Conservation (phyloP, 2,888 invertebrate genomes). For the Monoplex corrugatus region DNA sequence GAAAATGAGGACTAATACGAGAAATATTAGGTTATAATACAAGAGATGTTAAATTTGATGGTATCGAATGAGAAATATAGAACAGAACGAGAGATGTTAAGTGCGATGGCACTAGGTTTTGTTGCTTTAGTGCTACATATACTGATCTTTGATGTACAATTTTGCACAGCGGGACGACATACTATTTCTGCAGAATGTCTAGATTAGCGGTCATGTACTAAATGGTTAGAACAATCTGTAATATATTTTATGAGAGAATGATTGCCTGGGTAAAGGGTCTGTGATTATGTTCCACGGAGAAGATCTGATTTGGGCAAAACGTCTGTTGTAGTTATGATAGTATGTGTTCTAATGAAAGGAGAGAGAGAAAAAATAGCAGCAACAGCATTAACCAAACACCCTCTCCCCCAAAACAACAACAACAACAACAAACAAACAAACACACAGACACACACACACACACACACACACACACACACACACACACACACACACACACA, state of each 20-base stretch:
- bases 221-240: conserved; percentile 7
- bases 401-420: too few relatives aligned
- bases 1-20: conserved; percentile 10
- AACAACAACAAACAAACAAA: too few relatives aligned
- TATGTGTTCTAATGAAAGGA: too few relatives aligned
- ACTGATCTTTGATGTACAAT: not conserved
- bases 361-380: too few relatives aligned
- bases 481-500: conserved; percentile 25
- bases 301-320: not conserved
- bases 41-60: too few relatives aligned
- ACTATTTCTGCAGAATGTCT: not conserved
- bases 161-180: conserved; percentile 12
- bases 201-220: not conserved
- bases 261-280: not conserved
- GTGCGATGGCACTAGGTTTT: too few relatives aligned
- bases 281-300: too few relatives aligned
- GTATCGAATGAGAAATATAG: too few relatives aligned
- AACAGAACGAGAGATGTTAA: too few relatives aligned
- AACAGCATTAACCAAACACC: too few relatives aligned
- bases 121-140: not conserved
- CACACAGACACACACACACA: not conserved
- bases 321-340: not conserved
- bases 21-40: not conserved
- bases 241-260: not conserved
- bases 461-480: conserved; percentile 14